Percentiles rank a stretch among this genome's conserved stretches.
These are phyloP conservation scores for Sitobion miscanthi DNA, from an alignment of 1,140 invertebrate species.

Conservation along the genomic window DNA sequence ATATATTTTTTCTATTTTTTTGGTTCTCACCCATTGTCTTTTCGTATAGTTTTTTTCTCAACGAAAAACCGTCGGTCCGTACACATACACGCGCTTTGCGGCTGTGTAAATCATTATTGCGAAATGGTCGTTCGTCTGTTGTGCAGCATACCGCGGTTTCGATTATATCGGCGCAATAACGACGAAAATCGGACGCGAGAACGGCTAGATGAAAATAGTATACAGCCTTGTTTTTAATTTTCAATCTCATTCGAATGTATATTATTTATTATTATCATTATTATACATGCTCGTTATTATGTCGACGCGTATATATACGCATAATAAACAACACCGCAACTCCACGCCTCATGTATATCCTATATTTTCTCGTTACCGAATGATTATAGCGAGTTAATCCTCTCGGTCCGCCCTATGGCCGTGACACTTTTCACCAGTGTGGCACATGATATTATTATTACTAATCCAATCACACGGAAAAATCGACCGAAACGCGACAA, in stretches of 20 bases:
- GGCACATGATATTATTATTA: not conserved
- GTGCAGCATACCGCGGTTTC: not conserved
- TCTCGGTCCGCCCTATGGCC: not conserved
- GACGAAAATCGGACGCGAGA: constrained; percentile 22
- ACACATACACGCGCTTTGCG: not conserved
- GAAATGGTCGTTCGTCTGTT: not conserved
- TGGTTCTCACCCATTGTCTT: not conserved
- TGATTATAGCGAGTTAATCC: not conserved
- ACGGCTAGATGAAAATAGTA: not conserved
- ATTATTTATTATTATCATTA: not conserved
- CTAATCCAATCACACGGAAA: not conserved
- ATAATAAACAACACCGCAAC: not conserved
- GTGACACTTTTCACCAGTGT: not conserved
- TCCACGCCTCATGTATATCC: too few species aligned
- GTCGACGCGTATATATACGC: not conserved
- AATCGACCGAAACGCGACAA: constrained; percentile 21
- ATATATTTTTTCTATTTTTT: not conserved
- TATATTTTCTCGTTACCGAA: not conserved
- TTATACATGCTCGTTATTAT: not conserved
- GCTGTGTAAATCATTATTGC: not conserved
- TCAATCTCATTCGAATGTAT: not conserved
- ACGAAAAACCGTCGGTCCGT: not conserved
- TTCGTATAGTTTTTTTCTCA: not conserved
- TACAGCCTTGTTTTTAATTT: constrained; percentile 30
- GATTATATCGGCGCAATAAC: not conserved